These are phyloP conservation scores for Forbesichthys papilliferus DNA, from an alignment of 2,113 vertebrate genomes.

Conservation along the genomic window DNA sequence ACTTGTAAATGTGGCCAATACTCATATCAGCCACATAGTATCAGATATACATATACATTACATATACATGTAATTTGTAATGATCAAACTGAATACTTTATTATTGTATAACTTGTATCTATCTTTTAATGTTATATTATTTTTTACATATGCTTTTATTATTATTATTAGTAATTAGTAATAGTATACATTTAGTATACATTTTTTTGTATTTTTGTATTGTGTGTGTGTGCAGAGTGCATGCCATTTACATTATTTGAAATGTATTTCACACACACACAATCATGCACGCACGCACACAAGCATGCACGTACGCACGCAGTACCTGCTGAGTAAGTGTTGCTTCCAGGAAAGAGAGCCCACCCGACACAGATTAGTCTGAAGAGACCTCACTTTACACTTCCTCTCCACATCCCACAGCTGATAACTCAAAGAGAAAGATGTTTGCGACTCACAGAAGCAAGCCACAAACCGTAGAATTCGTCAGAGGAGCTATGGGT, in stretches of 20 bases:
- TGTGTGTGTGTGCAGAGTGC: background rate
- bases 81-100: no score
- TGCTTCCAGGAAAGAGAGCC: constrained; percentile 80
- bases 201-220: no score
- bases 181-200: no score
- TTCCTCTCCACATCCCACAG: constrained; percentile 78
- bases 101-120: no score
- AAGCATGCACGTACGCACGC: background rate
- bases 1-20: no score
- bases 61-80: no score
- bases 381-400: constrained; percentile 68
- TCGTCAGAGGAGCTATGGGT: background rate
- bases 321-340: constrained; percentile 82
- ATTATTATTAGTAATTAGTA: no score
- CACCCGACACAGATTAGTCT: constrained; percentile 74
- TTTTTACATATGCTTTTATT: no score
- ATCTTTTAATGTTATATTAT: no score
- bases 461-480: constrained; percentile 20
- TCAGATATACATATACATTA: no score
- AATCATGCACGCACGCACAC: background rate
- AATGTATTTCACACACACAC: no score
- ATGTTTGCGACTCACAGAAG: background rate
- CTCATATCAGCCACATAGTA: no score
- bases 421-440: constrained; percentile 60
- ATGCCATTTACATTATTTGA: background rate